These are phyloP conservation scores for Drosophila quinaria DNA, from an alignment of 2,888 invertebrate species.

Conservation along the genomic window DNA sequence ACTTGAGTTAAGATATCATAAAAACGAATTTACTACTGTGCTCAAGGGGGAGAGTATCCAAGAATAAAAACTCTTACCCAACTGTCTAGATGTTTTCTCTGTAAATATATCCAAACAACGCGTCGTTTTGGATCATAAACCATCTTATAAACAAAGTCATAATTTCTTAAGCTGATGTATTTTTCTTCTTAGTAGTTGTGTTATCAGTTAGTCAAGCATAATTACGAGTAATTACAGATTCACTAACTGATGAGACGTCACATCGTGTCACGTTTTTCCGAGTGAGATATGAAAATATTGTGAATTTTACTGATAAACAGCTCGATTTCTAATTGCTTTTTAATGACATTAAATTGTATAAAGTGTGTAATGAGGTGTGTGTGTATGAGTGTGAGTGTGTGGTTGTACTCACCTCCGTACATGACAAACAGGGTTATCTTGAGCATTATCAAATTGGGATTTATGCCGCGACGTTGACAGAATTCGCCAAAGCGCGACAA, in stretches of 20 bases:
- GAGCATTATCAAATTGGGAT: constrained; percentile 92
- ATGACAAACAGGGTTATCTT: constrained; percentile 93
- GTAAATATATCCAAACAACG: not conserved
- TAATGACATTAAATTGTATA: constrained; percentile 44
- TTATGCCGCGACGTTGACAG: constrained; percentile 88
- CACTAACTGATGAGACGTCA: constrained; percentile 3
- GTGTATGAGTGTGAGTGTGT: not conserved
- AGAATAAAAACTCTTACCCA: not conserved
- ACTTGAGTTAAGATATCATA: not conserved
- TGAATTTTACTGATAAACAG: not conserved
- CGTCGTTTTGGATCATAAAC: constrained; percentile 4
- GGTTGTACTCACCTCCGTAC: constrained; percentile 90
- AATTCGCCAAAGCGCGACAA: constrained; percentile 83
- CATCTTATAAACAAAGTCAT: constrained; percentile 12
- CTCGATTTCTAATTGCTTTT: constrained; percentile 59
- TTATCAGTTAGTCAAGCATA: constrained; percentile 12
- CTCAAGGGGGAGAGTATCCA: not conserved
- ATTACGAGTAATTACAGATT: constrained; percentile 4
- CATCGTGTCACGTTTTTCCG: constrained; percentile 13
- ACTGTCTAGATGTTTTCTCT: not conserved
- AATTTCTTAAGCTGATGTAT: constrained; percentile 14
- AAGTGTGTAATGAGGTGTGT: not conserved
- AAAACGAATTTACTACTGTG: not conserved
- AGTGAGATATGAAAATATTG: constrained; percentile 25
- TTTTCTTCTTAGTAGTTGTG: constrained; percentile 3